Conservation (phyloP, 2,797 vertebrate genomes). For the Coccyzus lansbergi region DNA sequence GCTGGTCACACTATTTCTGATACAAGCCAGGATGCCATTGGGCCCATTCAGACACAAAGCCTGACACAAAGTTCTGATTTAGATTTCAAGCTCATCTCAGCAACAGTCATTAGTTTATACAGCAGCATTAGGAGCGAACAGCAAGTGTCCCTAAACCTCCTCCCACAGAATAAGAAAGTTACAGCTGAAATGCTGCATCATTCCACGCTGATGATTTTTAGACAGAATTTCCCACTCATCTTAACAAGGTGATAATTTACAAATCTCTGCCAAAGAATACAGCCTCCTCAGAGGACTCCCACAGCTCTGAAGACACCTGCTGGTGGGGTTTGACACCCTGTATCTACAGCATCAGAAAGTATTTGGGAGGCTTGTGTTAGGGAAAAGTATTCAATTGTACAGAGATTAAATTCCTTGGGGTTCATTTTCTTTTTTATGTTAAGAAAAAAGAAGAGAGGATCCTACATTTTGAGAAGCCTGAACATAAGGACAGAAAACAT, state of each 20-base stretch:
- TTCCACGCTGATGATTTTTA: neutral
- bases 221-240: constrained; percentile 34
- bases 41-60: neutral
- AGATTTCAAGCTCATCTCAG: neutral
- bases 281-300: neutral
- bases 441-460: neutral
- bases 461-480: neutral
- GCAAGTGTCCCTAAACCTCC: neutral
- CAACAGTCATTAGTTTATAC: neutral
- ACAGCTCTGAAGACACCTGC: neutral
- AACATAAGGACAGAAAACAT: neutral
- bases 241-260: constrained; percentile 25
- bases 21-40: too few relatives aligned
- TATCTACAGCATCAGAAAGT: neutral
- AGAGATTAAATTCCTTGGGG: neutral
- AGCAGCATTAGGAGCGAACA: neutral
- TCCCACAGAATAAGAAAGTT: neutral
- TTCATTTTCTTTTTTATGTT: neutral
- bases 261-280: constrained; percentile 3
- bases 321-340: neutral
- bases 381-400: neutral
- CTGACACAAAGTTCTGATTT: neutral
- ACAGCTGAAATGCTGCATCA: neutral
- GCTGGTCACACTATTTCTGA: too few relatives aligned
- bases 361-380: neutral